These are phyloP conservation scores for Mesocricetus auratus DNA, from an alignment of 2,113 vertebrate species.

Conservation along the genomic window DNA sequence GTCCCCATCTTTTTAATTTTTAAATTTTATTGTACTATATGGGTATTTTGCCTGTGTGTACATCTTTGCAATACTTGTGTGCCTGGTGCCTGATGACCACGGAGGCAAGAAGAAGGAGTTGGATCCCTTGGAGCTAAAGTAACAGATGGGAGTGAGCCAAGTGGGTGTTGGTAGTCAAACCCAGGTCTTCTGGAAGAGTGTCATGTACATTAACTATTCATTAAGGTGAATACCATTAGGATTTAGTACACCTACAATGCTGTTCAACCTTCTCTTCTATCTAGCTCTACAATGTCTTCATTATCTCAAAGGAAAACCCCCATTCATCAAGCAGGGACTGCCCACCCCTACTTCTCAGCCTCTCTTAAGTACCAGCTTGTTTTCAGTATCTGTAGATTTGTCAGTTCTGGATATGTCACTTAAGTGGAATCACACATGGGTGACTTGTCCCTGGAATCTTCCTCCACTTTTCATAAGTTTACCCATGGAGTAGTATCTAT, in stretches of 20 bases:
- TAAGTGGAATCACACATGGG: not conserved
- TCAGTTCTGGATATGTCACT: not conserved
- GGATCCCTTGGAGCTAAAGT: not conserved
- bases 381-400: not conserved
- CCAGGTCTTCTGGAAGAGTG: not conserved
- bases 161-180: not conserved
- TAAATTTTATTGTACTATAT: not conserved
- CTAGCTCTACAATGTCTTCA: not conserved
- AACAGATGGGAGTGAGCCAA: too few species aligned
- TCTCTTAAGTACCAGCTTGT: not conserved
- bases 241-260: not conserved
- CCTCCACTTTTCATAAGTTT: not conserved
- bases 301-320: not conserved
- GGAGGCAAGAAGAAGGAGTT: not conserved
- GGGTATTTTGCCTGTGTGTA: not conserved
- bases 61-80: not conserved
- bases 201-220: not conserved
- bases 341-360: too few species aligned
- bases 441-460: not conserved
- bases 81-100: not conserved
- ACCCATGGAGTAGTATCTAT: not conserved
- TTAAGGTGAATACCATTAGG: not conserved
- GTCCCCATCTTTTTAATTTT: not conserved
- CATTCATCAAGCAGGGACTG: not conserved
- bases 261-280: not conserved